These are phyloP conservation scores for Intellagama lesueurii DNA, from an alignment of 2,797 vertebrate species.

Conservation along the genomic window DNA sequence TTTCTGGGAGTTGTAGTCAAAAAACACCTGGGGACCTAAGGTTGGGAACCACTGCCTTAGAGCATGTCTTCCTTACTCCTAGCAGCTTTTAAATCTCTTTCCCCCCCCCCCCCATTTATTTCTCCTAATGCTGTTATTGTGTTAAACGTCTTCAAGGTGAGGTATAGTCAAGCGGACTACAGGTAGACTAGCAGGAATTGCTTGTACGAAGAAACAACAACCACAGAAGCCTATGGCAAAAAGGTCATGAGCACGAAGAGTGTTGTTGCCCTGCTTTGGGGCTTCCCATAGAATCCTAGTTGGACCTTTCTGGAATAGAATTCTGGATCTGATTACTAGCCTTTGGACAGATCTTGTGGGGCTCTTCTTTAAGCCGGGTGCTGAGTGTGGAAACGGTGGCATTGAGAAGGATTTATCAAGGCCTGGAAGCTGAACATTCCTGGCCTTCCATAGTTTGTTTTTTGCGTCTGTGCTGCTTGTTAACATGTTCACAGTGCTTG, in stretches of 20 bases:
- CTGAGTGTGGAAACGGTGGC: neutral
- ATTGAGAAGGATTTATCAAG: neutral
- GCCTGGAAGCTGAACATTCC: neutral
- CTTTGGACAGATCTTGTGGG: too few species aligned
- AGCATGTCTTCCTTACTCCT: neutral
- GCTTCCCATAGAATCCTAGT: too few species aligned
- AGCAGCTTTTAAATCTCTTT: neutral
- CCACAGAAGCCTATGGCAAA: neutral
- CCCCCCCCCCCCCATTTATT: neutral
- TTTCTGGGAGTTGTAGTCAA: too few species aligned
- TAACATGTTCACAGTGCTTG: constrained; percentile 29
- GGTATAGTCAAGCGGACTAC: neutral
- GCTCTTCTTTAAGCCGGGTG: neutral
- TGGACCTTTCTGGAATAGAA: neutral
- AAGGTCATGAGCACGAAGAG: neutral
- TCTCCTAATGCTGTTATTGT: neutral
- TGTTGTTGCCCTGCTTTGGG: neutral
- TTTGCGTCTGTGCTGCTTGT: neutral
- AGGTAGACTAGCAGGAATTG: neutral
- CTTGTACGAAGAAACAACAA: neutral
- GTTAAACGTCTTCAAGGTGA: too few species aligned
- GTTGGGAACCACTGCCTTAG: too few species aligned
- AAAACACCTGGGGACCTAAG: too few species aligned
- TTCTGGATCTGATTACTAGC: neutral
- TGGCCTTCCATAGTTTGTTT: neutral